Percentiles rank a stretch among this genome's conserved stretches.
phyloP scores from a whole-genome alignment of 2,888 invertebrate species.

The Trachelus iudaicus region DNA sequence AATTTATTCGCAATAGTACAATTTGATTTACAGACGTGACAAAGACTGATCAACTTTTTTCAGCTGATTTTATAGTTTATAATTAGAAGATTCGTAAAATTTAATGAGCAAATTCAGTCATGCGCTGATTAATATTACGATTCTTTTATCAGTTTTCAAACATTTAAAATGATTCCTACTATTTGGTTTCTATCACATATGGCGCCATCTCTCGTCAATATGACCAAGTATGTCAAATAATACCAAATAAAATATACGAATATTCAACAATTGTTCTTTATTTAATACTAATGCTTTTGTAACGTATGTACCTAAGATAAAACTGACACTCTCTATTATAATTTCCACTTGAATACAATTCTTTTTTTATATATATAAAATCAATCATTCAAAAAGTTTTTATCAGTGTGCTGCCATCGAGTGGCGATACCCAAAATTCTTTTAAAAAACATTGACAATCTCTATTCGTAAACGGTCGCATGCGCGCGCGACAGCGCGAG shows the following conservation, averaged over 20 bases:
- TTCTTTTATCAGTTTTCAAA: background rate
- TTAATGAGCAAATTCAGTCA: background rate
- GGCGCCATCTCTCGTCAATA: background rate
- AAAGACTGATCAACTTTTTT: background rate
- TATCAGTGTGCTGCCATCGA: background rate
- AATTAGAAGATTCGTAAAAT: background rate
- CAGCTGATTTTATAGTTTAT: background rate
- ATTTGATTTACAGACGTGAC: background rate
- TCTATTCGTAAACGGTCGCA: constrained; percentile 16
- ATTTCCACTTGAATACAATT: background rate
- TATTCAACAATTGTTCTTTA: background rate
- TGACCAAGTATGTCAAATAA: background rate
- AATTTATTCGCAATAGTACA: background rate
- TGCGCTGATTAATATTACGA: background rate
- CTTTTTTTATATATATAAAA: background rate
- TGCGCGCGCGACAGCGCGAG: constrained; percentile 30
- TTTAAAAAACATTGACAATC: constrained; percentile 10
- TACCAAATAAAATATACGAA: background rate
- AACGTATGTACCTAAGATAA: background rate
- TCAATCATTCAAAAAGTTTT: background rate
- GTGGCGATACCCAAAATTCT: background rate
- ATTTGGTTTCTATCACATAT: background rate
- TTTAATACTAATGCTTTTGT: background rate
- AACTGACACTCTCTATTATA: background rate
- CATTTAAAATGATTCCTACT: background rate